phyloP scores from a whole-genome alignment of 2,113 vertebrate species.

The Callionymus lyra region DNA sequence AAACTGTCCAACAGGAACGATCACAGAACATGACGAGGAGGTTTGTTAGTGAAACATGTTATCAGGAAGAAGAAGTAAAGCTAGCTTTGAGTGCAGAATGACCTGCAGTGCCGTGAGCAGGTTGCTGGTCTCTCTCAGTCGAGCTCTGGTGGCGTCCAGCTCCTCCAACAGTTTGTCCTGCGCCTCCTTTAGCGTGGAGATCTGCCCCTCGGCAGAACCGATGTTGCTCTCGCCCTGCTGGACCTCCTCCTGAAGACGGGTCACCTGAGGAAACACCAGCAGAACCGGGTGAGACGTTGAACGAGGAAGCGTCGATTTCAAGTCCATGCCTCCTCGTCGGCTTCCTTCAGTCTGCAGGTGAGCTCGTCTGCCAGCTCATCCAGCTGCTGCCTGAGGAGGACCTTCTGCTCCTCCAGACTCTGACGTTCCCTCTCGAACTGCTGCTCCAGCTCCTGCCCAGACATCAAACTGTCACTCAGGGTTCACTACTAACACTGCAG shows the following conservation, averaged over 20 bases:
- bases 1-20: no score
- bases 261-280: constrained; percentile 59
- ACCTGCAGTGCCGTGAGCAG: constrained; percentile 88
- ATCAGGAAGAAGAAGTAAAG: no score
- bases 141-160: constrained; percentile 79
- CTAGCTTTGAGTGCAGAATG: no score
- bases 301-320: neutral
- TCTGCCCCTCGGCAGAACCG: constrained; percentile 81
- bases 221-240: constrained; percentile 81
- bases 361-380: constrained; percentile 81
- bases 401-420: constrained; percentile 85
- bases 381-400: constrained; percentile 76
- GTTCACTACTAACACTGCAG: no score
- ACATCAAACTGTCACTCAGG: neutral
- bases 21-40: no score
- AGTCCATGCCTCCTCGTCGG: constrained; percentile 78
- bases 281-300: neutral
- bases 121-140: constrained; percentile 86
- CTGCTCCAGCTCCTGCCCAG: constrained; percentile 84
- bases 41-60: no score
- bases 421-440: constrained; percentile 82
- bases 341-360: constrained; percentile 73
- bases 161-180: constrained; percentile 91
- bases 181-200: constrained; percentile 83
- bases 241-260: constrained; percentile 78